Evolutionary conservation across 2,888 invertebrate genomes (phyloP).

Genomic region (Caenorhabditis sp.): DNA sequence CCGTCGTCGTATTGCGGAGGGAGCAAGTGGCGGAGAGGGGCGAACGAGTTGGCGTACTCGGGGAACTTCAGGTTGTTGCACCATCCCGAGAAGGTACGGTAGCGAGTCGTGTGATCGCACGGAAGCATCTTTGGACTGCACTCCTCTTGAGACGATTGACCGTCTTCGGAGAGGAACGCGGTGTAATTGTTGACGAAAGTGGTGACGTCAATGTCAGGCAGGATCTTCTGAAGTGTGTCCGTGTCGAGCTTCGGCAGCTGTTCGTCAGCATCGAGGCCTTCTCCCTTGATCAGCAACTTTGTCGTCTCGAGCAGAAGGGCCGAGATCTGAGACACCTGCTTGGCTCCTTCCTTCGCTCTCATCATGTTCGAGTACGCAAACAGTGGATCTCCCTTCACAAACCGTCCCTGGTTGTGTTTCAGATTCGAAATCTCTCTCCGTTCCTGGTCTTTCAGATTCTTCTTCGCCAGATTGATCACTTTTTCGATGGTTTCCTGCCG

Average conservation of each 20-base stretch:
- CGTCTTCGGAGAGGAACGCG: slow-evolving; percentile 75
- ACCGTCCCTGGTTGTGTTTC: slow-evolving; percentile 71
- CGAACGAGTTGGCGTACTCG: slow-evolving; percentile 76
- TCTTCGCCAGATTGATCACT: slow-evolving; percentile 72
- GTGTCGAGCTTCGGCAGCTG: slow-evolving; percentile 74
- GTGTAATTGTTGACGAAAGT: slow-evolving; percentile 77
- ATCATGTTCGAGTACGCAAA: slow-evolving; percentile 75
- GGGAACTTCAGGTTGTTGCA: slow-evolving; percentile 85
- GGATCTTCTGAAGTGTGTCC: slow-evolving; percentile 72
- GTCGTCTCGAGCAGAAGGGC: slow-evolving; percentile 77
- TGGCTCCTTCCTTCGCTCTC: slow-evolving; percentile 73
- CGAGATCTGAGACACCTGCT: slow-evolving; percentile 73
- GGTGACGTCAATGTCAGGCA: slow-evolving; percentile 70
- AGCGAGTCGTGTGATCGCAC: slow-evolving; percentile 81
- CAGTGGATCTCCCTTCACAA: slow-evolving; percentile 74
- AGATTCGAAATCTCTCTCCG: slow-evolving; percentile 72
- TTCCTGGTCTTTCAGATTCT: slow-evolving; percentile 72
- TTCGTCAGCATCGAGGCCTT: slow-evolving; percentile 71
- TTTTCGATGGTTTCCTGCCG: slow-evolving; percentile 77
- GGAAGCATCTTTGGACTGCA: slow-evolving; percentile 78
- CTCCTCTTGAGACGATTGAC: slow-evolving; percentile 61
- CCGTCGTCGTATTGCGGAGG: slow-evolving; percentile 88
- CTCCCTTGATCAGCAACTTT: slow-evolving; percentile 74
- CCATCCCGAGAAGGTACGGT: slow-evolving; percentile 90
- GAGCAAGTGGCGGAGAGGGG: slow-evolving; percentile 74